Percentiles rank a stretch among this genome's conserved stretches.
These are phyloP conservation scores for Struthio camelus DNA, from an alignment of 2,113 vertebrate genomes.

Conservation along the genomic window DNA sequence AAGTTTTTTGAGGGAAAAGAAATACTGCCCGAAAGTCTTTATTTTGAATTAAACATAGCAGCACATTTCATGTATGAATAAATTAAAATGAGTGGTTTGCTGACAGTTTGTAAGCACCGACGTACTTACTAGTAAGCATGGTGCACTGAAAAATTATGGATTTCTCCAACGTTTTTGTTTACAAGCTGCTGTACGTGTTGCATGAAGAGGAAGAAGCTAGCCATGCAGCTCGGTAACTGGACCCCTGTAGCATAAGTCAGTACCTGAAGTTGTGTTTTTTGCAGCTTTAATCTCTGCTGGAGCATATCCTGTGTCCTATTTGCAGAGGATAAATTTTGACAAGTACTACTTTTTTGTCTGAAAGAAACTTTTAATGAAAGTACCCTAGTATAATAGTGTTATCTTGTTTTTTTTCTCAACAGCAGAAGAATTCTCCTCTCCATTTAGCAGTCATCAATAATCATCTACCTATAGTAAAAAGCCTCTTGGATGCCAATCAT, in stretches of 20 bases:
- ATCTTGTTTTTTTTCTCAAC: constrained; percentile 55
- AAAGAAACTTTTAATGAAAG: not conserved
- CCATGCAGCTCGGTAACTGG: not conserved
- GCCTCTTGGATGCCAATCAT: constrained; percentile 79
- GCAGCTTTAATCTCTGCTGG: not conserved
- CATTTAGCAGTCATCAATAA: constrained; percentile 86
- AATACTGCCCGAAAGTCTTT: not conserved
- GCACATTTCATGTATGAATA: not conserved
- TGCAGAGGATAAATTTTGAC: not conserved
- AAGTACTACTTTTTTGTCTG: not conserved
- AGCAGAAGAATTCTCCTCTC: constrained; percentile 83
- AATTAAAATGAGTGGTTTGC: fast-evolving
- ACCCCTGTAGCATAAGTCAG: not conserved
- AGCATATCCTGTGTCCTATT: not conserved
- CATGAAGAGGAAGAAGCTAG: not conserved
- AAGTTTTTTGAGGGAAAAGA: not conserved
- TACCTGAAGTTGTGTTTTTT: not conserved
- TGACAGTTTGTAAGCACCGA: not conserved
- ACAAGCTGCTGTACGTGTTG: not conserved
- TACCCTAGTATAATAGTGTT: not conserved
- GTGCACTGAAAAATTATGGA: not conserved
- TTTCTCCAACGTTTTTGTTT: not conserved
- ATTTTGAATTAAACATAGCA: not conserved
- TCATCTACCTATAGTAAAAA: constrained; percentile 77
- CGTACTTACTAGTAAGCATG: not conserved